Base-by-base conservation (phyloP, 2,797 vertebrate species). In the Pseudochromis fuscus region DNA sequence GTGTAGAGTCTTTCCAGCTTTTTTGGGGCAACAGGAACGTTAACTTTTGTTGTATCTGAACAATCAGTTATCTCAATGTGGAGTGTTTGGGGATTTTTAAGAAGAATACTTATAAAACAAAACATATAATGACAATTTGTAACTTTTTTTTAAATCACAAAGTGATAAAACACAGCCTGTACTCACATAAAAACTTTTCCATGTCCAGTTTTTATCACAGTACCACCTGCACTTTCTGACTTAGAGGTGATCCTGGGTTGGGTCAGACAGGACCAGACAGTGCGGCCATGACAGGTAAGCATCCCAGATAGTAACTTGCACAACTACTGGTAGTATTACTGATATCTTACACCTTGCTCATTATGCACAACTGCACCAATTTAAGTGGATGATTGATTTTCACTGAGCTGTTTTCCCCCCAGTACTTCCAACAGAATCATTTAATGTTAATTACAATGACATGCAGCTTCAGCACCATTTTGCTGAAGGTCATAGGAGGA, bases 401-500 rank as follows among this genome's bases (percentile, higher is more conserved):
- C 7, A 33, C 10, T 58, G 49, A 58, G 31, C 5, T 59, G 35
- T 24, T 46, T 56, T 25, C 13, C 18, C 3, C 10, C 12, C 13
- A 25, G 7, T 46, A 16, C 44, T 23, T 25, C n/a, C 2, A 16
- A 52, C 48, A 24, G 5, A 71, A 52, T 33, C 28, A 79, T 53
- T 67, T 48, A 16, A 35, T 55, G 30, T 21, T 56, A 35, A 68
- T 79, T 57, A 74, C 59, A 7, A 61, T 64, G 51, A 53, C 37
- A 24, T 27, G 27, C 30, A 45, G 57, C 38, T 40, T 57, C 33
- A 25, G 57, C 21, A 58, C 44, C 64, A 38, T 74, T 38, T 50
- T 30, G 37, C 50, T 72, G 38, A 44, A 65, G 73, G 67, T 55
- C 40, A 61, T 13, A 45, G 53, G 3, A 38, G 13, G 46, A 55